phyloP scores from a whole-genome alignment of 2,797 vertebrate species.

The Cetoscarus ocellatus region DNA sequence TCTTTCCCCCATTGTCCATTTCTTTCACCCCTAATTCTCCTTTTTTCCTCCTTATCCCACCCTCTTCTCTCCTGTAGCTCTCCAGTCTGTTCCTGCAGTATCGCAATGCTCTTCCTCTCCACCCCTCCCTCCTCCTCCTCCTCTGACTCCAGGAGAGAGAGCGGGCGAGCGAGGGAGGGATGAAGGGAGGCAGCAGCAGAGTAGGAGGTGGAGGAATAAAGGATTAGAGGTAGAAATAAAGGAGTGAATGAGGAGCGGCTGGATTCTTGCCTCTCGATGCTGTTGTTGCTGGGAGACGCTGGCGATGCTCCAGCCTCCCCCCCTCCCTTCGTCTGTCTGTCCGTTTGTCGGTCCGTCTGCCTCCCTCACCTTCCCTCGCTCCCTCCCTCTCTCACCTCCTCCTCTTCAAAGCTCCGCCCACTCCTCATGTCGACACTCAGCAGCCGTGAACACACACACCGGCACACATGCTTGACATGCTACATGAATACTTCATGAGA shows the following conservation, averaged over 20 bases:
- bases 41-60: slow-evolving; percentile 6
- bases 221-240: slow-evolving; percentile 53
- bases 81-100: slow-evolving; percentile 67
- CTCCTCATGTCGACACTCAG: slow-evolving; percentile 61
- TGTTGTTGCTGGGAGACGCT: slow-evolving; percentile 82
- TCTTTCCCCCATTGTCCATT: slow-evolving; percentile 1
- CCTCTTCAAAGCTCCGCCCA: slow-evolving; percentile 60
- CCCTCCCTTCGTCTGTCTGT: slow-evolving; percentile 25
- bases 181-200: slow-evolving; percentile 49
- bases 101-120: slow-evolving; percentile 56
- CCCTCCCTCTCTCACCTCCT: slow-evolving; percentile 26
- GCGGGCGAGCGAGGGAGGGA: slow-evolving; percentile 12
- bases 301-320: slow-evolving; percentile 68
- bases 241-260: slow-evolving; percentile 26
- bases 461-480: slow-evolving; percentile 57
- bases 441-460: slow-evolving; percentile 60
- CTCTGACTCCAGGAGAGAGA: slow-evolving; percentile 30
- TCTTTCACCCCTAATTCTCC: neutral
- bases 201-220: slow-evolving; percentile 28
- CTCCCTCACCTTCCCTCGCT: slow-evolving; percentile 45
- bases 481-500: slow-evolving; percentile 82
- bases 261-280: slow-evolving; percentile 64
- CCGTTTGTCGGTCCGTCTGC: slow-evolving; percentile 52
- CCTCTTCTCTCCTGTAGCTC: slow-evolving; percentile 51
- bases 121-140: slow-evolving; percentile 13